Base-by-base conservation (phyloP, 2,797 vertebrate genomes). In the Prunella strophiata region DNA sequence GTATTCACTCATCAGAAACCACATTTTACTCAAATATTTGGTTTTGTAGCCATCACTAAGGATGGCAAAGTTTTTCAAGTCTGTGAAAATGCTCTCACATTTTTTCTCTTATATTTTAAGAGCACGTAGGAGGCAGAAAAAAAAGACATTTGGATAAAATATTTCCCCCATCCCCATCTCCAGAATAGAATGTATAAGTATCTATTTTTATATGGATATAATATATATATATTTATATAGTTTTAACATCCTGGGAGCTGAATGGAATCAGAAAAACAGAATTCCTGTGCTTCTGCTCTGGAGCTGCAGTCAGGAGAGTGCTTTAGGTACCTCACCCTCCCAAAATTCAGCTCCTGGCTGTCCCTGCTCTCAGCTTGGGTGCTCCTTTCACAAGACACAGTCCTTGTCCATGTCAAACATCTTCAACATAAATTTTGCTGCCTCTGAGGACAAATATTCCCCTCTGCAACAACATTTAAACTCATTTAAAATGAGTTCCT, bases 321-420 rank as follows among this genome's bases (percentile, higher is more conserved):
- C 67, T 85, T 65, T 36, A 54, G 89, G 40, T 15, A 27, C 57
- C 50, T 65, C 36, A 10, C 27, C 40, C 65, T 61, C 40, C 54
- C 27, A 3, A 73, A 82, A 40, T 5, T 4, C 50, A 85, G 61
- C 40, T 91, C 67, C 11, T 14, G 67, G 36, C 57, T 50, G 21
- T 19, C 63, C 75, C 48, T 13, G 6, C 86, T 87, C 59, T 79
- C 85, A 38, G 11, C 80, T 61, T 45, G 65, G 18, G 36, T 68
- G 71, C 29, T 94, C 91, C 83, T 87, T 74, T 91, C 84, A 81
- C 85, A 87, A 88, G 87, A 47, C 61, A 54, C 52, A 63, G n/a
- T 71, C 13, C 3, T 34, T 6, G 16, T 52, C 40, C 22, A 1
- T 2, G 6, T 10, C 72, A 34, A 27, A 61, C 42, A 23, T 13